These are phyloP conservation scores for Mormyrus iriodes DNA, from an alignment of 2,113 vertebrate species.

Conservation along the genomic window DNA sequence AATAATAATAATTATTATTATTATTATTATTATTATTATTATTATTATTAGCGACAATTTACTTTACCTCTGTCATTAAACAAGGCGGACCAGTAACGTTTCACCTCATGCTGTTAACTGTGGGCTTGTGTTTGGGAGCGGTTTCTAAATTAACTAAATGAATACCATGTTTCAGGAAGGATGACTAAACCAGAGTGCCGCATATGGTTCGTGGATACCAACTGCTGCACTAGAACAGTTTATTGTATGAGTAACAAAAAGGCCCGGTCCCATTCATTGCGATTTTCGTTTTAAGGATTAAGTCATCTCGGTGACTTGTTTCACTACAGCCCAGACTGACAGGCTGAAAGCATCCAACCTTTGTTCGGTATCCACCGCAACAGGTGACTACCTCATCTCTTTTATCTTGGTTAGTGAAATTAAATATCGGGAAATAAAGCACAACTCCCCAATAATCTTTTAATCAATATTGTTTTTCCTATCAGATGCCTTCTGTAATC, in stretches of 20 bases:
- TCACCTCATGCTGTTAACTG: not conserved
- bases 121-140: not conserved
- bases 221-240: constrained; percentile 5
- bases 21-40: not conserved
- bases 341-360: not conserved
- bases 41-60: not conserved
- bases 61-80: not conserved
- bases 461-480: not conserved
- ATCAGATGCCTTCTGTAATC: constrained; percentile 5
- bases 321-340: not conserved
- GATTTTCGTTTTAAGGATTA: not conserved
- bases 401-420: not conserved
- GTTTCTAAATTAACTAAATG: not conserved
- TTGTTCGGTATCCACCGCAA: not conserved
- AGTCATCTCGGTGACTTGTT: not conserved
- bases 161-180: not conserved
- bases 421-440: not conserved
- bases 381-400: constrained; percentile 3
- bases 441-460: constrained; percentile 9
- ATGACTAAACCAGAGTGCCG: not conserved
- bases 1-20: no score
- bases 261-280: not conserved
- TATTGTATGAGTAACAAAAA: not conserved
- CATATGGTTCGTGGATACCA: constrained; percentile 1
- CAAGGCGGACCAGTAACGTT: not conserved